A percentile compares a stretch with the other conserved stretches of the same genome.
These are phyloP conservation scores for Vanessa atalanta DNA, from an alignment of 1,140 invertebrate species.

Conservation along the genomic window DNA sequence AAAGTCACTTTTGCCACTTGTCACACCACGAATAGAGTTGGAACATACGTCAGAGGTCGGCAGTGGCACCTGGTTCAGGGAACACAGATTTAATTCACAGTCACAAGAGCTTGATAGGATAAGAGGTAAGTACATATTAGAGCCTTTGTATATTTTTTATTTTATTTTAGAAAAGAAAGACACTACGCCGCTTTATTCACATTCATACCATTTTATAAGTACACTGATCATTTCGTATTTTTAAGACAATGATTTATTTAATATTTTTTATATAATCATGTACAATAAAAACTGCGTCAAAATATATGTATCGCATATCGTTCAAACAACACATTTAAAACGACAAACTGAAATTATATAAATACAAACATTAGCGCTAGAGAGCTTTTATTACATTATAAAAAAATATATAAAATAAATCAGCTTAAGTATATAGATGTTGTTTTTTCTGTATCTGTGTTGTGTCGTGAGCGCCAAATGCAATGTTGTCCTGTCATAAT, in stretches of 20 bases:
- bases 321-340: too few species aligned
- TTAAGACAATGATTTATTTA: not conserved
- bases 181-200: slow-evolving; percentile 27
- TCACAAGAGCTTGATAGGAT: slow-evolving; percentile 81
- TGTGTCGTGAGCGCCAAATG: slow-evolving; percentile 33
- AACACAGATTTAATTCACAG: slow-evolving; percentile 83
- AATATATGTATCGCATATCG: too few species aligned
- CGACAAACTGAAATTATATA: too few species aligned
- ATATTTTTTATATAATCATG: not conserved
- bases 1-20: slow-evolving; percentile 73
- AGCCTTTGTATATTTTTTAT: slow-evolving; percentile 7
- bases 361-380: too few species aligned
- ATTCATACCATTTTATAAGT: slow-evolving; percentile 10
- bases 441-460: slow-evolving; percentile 29
- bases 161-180: slow-evolving; percentile 17
- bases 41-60: slow-evolving; percentile 79
- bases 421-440: slow-evolving; percentile 5
- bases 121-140: slow-evolving; percentile 68
- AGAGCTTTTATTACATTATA: too few species aligned
- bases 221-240: not conserved
- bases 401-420: not conserved
- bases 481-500: slow-evolving; percentile 29
- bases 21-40: slow-evolving; percentile 78
- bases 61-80: slow-evolving; percentile 83
- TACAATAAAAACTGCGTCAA: too few species aligned